Conservation (phyloP, 2,797 vertebrate species). For the Orientallactaga sibirica region DNA sequence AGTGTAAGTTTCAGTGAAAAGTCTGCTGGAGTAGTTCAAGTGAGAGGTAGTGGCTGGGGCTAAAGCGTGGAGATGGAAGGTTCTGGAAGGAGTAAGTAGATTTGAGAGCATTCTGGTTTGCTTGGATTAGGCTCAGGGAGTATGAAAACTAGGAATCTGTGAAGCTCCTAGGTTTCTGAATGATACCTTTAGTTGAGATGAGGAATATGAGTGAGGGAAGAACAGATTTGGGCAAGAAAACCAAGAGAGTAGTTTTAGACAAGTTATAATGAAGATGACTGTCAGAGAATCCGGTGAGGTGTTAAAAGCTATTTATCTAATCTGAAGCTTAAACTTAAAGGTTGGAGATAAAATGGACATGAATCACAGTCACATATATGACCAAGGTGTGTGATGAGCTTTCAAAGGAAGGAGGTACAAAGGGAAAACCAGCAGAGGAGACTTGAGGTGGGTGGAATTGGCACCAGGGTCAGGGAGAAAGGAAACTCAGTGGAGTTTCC, state of each 20-base stretch:
- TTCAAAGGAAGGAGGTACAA: background rate
- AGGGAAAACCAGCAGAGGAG: background rate
- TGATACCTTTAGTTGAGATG: background rate
- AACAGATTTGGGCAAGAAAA: conserved; percentile 49
- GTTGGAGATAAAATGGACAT: conserved; percentile 27
- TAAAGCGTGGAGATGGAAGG: background rate
- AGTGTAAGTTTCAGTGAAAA: background rate
- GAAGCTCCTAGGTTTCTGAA: background rate
- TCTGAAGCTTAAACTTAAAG: conserved; percentile 17
- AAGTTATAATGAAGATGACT: background rate
- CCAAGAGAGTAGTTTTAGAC: conserved; percentile 20
- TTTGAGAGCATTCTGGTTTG: background rate
- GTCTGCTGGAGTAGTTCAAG: background rate
- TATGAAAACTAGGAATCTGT: background rate
- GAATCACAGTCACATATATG: background rate
- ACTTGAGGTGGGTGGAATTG: background rate
- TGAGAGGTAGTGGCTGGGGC: background rate
- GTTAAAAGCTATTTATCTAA: background rate
- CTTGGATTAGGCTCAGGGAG: background rate
- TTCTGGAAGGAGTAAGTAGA: background rate
- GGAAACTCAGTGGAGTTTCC: background rate
- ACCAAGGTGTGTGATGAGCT: background rate
- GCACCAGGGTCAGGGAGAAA: background rate
- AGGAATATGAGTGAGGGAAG: background rate
- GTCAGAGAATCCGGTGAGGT: background rate